These are phyloP conservation scores for Malurus leucopterus DNA, from an alignment of 2,797 vertebrate genomes.

Conservation along the genomic window DNA sequence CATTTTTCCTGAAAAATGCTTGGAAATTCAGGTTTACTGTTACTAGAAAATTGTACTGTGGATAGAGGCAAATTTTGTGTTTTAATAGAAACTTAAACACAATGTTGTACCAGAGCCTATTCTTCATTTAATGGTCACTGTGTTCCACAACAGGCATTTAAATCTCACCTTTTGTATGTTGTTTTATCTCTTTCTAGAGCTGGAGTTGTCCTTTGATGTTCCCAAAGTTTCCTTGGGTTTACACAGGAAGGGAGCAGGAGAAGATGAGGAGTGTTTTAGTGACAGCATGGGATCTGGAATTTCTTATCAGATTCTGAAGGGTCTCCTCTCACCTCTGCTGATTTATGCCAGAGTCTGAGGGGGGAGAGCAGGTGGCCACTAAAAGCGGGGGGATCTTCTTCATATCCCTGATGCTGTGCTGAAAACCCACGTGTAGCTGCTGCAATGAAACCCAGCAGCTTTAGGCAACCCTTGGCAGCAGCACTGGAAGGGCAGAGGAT, in stretches of 20 bases:
- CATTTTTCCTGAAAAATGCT: neutral
- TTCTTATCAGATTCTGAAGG: neutral
- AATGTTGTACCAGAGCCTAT: neutral
- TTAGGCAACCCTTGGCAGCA: neutral
- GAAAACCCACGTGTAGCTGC: neutral
- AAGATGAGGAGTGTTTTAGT: neutral
- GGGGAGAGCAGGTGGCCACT: neutral
- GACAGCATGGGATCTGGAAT: neutral
- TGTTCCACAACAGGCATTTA: neutral
- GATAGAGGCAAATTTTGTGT: neutral
- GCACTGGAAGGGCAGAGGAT: neutral
- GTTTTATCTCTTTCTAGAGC: neutral
- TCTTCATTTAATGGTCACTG: neutral
- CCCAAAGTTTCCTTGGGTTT: neutral
- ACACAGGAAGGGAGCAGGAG: neutral
- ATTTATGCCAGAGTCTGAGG: neutral
- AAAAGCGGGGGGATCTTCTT: neutral
- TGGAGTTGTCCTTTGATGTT: neutral
- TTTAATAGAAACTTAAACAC: neutral
- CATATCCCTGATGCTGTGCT: neutral
- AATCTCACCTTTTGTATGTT: neutral
- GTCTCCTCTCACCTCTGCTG: neutral
- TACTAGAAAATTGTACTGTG: neutral
- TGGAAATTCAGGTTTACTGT: neutral
- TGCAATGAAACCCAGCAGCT: neutral